Conservation (phyloP, 2,113 vertebrate species). For the Engraulis encrasicolus region DNA sequence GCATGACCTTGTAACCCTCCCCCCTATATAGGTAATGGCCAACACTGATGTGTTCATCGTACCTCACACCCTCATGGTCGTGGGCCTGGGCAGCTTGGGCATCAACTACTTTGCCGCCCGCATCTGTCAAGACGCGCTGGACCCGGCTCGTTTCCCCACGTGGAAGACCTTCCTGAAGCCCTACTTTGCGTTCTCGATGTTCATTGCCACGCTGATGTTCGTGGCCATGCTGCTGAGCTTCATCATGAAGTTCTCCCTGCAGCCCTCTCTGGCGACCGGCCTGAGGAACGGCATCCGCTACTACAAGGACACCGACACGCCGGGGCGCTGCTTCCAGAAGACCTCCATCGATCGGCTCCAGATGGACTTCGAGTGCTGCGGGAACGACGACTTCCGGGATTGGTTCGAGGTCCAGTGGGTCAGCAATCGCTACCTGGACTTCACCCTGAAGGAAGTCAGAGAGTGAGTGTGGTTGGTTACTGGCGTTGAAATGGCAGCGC, state of each 20-base stretch:
- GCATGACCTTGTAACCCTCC: not conserved
- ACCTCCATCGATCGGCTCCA: constrained; percentile 83
- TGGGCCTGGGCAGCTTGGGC: constrained; percentile 79
- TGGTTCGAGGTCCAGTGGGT: constrained; percentile 88
- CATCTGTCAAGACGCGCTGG: constrained; percentile 79
- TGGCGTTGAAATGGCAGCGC: not conserved
- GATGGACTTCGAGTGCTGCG: constrained; percentile 83
- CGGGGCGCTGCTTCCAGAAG: constrained; percentile 83
- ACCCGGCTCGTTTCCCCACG: constrained; percentile 73
- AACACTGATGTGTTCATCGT: constrained; percentile 77
- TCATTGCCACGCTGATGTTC: constrained; percentile 77
- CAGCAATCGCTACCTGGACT: constrained; percentile 84
- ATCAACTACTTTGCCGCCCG: constrained; percentile 77
- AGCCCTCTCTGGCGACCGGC: constrained; percentile 77
- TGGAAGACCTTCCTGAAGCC: constrained; percentile 80
- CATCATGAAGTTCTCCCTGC: constrained; percentile 77
- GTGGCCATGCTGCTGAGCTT: constrained; percentile 77
- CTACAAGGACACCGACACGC: constrained; percentile 85
- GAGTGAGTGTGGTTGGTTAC: constrained; percentile 80
- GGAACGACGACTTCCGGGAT: constrained; percentile 80
- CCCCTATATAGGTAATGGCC: constrained; percentile 75
- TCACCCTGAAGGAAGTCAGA: constrained; percentile 81
- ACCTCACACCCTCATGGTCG: constrained; percentile 76
- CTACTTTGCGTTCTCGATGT: constrained; percentile 68
- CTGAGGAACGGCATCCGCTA: constrained; percentile 80